Evolutionary conservation across 2,888 invertebrate genomes (phyloP).

Genomic region (Penaeus monodon): DNA sequence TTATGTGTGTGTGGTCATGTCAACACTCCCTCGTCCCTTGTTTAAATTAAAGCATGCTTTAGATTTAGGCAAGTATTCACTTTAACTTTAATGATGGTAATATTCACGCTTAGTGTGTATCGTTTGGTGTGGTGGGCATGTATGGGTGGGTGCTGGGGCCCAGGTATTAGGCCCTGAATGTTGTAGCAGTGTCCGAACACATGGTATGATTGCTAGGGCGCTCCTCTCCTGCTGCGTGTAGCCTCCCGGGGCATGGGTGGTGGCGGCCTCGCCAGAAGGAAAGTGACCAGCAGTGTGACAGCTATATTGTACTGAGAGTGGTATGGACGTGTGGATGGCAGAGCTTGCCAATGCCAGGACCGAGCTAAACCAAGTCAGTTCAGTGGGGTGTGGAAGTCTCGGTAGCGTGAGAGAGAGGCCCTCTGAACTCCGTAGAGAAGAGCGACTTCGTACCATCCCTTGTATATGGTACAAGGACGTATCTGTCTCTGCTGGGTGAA

Average conservation of each 20-base stretch:
- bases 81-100: slow-evolving; percentile 54
- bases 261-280: slow-evolving; percentile 42
- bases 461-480: neutral
- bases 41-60: slow-evolving; percentile 60
- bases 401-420: slow-evolving; percentile 49
- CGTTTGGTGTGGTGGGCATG: slow-evolving; percentile 57
- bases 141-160: slow-evolving; percentile 58
- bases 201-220: slow-evolving; percentile 58
- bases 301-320: slow-evolving; percentile 59
- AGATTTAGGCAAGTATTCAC: slow-evolving; percentile 57
- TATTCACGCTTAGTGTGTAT: slow-evolving; percentile 63
- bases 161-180: slow-evolving; percentile 37
- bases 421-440: slow-evolving; percentile 36
- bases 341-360: slow-evolving; percentile 55
- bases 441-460: slow-evolving; percentile 3
- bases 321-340: slow-evolving; percentile 60
- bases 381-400: slow-evolving; percentile 59
- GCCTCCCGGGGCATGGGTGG: slow-evolving; percentile 50
- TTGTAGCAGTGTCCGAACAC: slow-evolving; percentile 56
- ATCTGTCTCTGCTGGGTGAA: slow-evolving; percentile 13
- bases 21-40: slow-evolving; percentile 61
- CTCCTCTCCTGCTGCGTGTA: slow-evolving; percentile 59
- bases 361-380: slow-evolving; percentile 45
- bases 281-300: slow-evolving; percentile 54
- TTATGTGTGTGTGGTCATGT: slow-evolving; percentile 52